Evolutionary conservation across 64 coral and sea anemone species (phyloP), one percentile per base, ranked within the genome.

Genomic region (Stichodactyla helianthus): DNA sequence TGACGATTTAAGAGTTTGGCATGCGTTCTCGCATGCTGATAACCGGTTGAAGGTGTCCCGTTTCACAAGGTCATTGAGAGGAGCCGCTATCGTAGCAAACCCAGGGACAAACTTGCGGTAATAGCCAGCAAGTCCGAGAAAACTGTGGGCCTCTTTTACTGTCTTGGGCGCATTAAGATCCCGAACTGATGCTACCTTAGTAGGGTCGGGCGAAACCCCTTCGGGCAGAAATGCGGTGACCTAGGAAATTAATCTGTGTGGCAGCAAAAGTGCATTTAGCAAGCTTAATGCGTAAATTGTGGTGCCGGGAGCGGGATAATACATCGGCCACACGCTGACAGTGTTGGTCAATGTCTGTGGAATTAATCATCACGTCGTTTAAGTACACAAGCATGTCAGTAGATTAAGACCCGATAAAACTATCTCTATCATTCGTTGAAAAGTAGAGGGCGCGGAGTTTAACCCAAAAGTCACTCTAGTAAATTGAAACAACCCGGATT

Each of bases 201-300:
- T 70, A 1, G 86, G 82, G 20, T 93, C 87, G 28, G 82, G 63
- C 11, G 82, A 64, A 53, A 93, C 86, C 6, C 91, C 91, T 19
- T 88, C 4, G 11, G n/a, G 55, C 28, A 18, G 82, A 93, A 53
- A 89, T 51, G 7, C 89, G 26, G 79, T 93, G 92, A 15, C 92
- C 92, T 61, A 93, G 70, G 68, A 58, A 88, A 11, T 54, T 22
- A 52, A 86, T 56, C 8, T 84, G 25, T 19, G 54, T 50, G 71
- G 60, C 71, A 14, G 83, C 68, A 20, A 86, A 79, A 51, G 52
- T 10, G 56, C 92, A 93, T 63, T 94, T 94, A 50, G 77, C 57
- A 67, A 84, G 27, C 7, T 89, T 89, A 71, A 89, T 61, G n/a
- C 64, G 51, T 20, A 89, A 77, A 84, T 84, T 89, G 23, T 89